Base-by-base conservation (phyloP, 1,140 invertebrate species). In the Ostrea denselamellosa region DNA sequence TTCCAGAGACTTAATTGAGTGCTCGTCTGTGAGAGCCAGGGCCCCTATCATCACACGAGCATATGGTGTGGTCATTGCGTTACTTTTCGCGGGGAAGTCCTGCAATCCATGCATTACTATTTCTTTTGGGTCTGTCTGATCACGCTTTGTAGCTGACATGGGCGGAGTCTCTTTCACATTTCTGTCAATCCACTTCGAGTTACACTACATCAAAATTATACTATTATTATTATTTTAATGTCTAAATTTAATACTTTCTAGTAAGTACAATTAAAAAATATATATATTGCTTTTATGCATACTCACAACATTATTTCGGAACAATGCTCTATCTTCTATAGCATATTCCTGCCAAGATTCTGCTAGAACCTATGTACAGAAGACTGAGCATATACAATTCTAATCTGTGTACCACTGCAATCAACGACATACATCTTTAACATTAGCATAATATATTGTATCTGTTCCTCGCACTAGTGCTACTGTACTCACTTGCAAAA, bases 1-100 rank as follows among this genome's bases (percentile, higher is more conserved):
- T 68, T 91, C 91, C 83, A 91, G 84, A 0, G 91, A 90, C 82
- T 86, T 89, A 83, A 87, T 83, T 54, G 89, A 86, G 51, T 91
- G 90, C 58, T 90, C 91, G 56, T 90, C 86, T 14, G 88, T 71
- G 12, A 90, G 82, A 54, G 28, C 19, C 7, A 10, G 19, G 7
- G 17, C 22, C 17, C 71, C 87, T 19, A 25, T 4, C 58, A 85
- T 83, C 54, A 53, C 1, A 8, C 85, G 85, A 77, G 85, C 86
- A 19, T 65, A 88, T 52, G 87, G 89, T 22, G 82, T 58, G 22
- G n/a, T 44, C 12, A 51, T 22, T 52, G 84, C 58, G 0, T 34
- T 65, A 88, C 83, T 86, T 25, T 65, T 68, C 19, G 53, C 56
- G 14, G 54, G 68, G 10, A 44, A 22, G 7, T 52, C 77, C 9